These are phyloP conservation scores for Phocoena sinus DNA, from an alignment of 2,113 vertebrate species.

Conservation along the genomic window DNA sequence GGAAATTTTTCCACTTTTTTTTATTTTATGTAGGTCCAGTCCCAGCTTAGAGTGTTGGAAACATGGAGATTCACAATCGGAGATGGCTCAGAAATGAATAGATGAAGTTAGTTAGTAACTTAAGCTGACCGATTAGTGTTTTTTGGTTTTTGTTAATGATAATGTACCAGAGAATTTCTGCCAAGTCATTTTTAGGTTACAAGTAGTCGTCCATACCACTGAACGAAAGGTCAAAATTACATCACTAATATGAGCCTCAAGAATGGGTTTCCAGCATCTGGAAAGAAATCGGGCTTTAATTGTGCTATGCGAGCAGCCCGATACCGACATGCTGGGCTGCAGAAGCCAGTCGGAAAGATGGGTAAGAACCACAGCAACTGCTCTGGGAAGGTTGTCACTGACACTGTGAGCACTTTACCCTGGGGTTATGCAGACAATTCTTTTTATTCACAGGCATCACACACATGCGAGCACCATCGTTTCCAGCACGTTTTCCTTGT, in stretches of 20 bases:
- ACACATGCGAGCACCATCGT: neutral
- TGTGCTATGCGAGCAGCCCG: accelerated
- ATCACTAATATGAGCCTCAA: neutral
- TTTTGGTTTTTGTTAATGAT: neutral
- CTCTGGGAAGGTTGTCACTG: neutral
- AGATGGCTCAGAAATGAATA: neutral
- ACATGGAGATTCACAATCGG: neutral
- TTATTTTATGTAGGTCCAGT: neutral
- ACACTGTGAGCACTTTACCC: no score
- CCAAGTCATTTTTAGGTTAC: neutral
- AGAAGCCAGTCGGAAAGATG: neutral
- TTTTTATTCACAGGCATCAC: neutral
- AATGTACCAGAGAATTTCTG: neutral
- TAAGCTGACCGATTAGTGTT: neutral
- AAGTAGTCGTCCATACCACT: neutral
- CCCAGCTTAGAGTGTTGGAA: neutral
- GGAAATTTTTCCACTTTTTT: neutral
- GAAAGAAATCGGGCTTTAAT: neutral
- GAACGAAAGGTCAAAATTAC: neutral
- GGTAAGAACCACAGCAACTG: neutral
- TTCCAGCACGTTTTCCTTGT: neutral
- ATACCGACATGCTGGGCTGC: neutral
- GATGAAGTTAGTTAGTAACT: neutral
- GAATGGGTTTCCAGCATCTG: neutral
- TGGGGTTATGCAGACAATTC: neutral